Evolutionary conservation across 1,140 invertebrate species (phyloP), one percentile per base, ranked within the genome.

Genomic region (Euura saliciscinereae): DNA sequence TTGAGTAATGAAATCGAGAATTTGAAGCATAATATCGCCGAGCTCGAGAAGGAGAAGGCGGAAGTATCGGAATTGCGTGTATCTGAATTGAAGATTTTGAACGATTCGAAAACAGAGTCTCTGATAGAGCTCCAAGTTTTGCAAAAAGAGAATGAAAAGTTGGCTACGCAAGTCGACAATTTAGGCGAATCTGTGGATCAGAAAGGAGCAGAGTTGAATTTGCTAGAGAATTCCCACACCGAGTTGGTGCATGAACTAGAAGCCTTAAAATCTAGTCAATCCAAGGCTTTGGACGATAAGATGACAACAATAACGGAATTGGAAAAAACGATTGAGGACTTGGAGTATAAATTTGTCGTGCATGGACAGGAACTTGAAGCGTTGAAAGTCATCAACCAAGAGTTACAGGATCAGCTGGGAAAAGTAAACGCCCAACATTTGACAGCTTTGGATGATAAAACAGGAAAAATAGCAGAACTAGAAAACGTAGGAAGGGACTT

Each of bases 281-380:
- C 13, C 3, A 59, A 59, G 51, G 13, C 8, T n/a, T 59, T 59
- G 51, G 51, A 59, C 10, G 51, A 59, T 59, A 59, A 59, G 13
- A 11, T n/a, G 51, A 59, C 10, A 59, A 59, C 6, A 6, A 59
- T 59, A 11, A 59, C 8, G 10, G 51, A 65, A 65, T 77, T 71
- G 6, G 73, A 44, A 45, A 73, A 66, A 71, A 68, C 3, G 43
- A 13, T 70, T 10, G 65, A 75, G 10, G 13, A 68, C 28, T 71
- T 76, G 5, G 71, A 80, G 43, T 46, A 74, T n/a, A 71, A 71
- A n/a, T 43, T 77, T n/a, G 43, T 8, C 6, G 6, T 68, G 6
- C 67, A 78, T 46, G 65, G 80, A 51, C 66, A 59, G 10, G 76
- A 82, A 45, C 71, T 77, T 66, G n/a, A 73, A n/a, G 67, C 67